These are phyloP conservation scores for Pristionchus fissidentatus DNA, from an alignment of 2,888 invertebrate species.

Conservation along the genomic window DNA sequence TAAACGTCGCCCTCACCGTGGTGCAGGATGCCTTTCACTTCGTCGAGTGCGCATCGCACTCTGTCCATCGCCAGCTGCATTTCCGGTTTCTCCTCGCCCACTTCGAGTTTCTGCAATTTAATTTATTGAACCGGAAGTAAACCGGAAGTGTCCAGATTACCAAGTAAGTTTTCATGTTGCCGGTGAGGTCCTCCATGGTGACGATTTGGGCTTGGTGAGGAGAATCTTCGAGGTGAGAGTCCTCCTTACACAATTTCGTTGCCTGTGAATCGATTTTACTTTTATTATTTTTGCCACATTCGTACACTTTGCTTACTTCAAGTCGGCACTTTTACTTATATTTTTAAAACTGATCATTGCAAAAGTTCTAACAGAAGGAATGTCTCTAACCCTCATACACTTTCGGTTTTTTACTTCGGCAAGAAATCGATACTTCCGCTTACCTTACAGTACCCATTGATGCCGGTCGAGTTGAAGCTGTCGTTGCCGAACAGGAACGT, in stretches of 20 bases:
- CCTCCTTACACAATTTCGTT: constrained; percentile 11
- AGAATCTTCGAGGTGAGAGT: constrained; percentile 17
- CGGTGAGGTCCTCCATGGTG: constrained; percentile 67
- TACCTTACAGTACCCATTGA: constrained; percentile 46
- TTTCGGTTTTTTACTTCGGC: too few species aligned
- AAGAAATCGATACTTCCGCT: not conserved
- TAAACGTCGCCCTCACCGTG: constrained; percentile 38
- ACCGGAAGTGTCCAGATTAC: constrained; percentile 44
- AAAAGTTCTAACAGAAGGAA: too few species aligned
- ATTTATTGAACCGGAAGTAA: not conserved
- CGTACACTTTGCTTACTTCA: too few species aligned
- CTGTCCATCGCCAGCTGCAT: constrained; percentile 33
- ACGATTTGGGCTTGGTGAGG: constrained; percentile 59
- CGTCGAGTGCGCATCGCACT: constrained; percentile 14
- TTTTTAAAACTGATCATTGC: too few species aligned
- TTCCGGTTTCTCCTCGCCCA: not conserved
- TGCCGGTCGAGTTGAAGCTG: constrained; percentile 49
- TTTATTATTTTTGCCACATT: too few species aligned
- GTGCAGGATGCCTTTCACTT: constrained; percentile 12
- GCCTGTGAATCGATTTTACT: too few species aligned
- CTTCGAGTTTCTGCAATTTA: constrained; percentile 10
- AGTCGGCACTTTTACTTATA: too few species aligned
- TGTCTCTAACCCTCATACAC: too few species aligned
- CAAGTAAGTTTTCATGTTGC: constrained; percentile 57
- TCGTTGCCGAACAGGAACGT: constrained; percentile 56